A percentile compares a stretch with the other conserved stretches of the same genome.
Evolutionary conservation across 2,888 invertebrate species (phyloP).

Genomic region (Epinotia nisella): DNA sequence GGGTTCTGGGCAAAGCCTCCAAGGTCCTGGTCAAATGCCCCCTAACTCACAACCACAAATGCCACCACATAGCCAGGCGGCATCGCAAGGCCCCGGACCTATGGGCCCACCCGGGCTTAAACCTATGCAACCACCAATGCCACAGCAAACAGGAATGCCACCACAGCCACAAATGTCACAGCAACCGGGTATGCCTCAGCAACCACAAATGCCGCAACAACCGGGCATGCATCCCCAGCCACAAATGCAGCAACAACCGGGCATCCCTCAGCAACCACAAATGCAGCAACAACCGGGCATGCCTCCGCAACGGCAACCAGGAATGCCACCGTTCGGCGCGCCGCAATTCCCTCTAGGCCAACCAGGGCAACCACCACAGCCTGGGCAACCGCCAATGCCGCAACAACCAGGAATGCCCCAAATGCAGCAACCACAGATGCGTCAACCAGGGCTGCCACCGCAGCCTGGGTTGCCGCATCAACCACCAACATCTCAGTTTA

Average conservation of each 20-base stretch:
- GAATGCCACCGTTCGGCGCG: conserved; percentile 51
- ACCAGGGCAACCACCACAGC: conserved; percentile 50
- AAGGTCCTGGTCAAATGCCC: conserved; percentile 58
- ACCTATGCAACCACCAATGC: conserved; percentile 47
- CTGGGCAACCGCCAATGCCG: conserved; percentile 35
- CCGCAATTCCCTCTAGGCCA: conserved; percentile 46
- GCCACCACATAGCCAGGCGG: conserved; percentile 50
- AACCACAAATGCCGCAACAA: conserved; percentile 52
- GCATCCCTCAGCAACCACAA: conserved; percentile 54
- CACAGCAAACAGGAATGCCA: conserved; percentile 53
- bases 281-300: conserved; percentile 51
- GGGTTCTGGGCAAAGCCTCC: conserved; percentile 40
- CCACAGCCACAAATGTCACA: conserved; percentile 55
- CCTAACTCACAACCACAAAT: conserved; percentile 52
- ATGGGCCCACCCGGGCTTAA: conserved; percentile 50
- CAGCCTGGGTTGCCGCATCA: conserved; percentile 52
- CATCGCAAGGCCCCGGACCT: conserved; percentile 47
- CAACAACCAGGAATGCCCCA: conserved; percentile 41
- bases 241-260: conserved; percentile 55
- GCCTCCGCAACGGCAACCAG: conserved; percentile 53
- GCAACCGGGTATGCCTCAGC: conserved; percentile 55
- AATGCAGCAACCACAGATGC: conserved; percentile 28
- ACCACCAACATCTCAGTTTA: conserved; percentile 45
- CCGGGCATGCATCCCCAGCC: conserved; percentile 50
- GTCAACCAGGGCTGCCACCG: conserved; percentile 46